These are phyloP conservation scores for Cacajao melanocephalus DNA, from an alignment of 2,797 vertebrate genomes.

Conservation along the genomic window DNA sequence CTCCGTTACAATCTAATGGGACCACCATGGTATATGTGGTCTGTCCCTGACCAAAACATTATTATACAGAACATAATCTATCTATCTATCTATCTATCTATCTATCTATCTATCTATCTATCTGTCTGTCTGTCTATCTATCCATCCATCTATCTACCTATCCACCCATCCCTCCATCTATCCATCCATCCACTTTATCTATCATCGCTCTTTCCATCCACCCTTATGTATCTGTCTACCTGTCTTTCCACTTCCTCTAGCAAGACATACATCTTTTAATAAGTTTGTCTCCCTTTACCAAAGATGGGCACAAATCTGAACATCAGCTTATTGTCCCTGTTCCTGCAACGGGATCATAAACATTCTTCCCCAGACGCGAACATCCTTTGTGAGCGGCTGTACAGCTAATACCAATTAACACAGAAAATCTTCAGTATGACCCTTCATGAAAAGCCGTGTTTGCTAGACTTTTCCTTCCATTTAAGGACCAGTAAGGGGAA, in stretches of 20 bases:
- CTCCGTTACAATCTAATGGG: background rate
- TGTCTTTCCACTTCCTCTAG: no score
- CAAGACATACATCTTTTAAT: background rate
- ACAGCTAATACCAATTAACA: background rate
- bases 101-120: background rate
- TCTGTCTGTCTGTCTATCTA: no score
- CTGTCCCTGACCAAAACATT: background rate
- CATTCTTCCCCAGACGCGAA: background rate
- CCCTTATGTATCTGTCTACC: background rate
- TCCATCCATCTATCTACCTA: fast-evolving
- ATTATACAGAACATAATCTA: background rate
- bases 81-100: background rate
- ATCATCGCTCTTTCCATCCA: no score
- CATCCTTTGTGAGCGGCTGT: background rate
- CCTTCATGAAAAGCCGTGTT: background rate
- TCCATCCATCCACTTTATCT: no score
- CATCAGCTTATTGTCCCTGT: background rate
- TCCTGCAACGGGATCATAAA: background rate
- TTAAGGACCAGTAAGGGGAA: background rate
- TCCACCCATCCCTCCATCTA: background rate
- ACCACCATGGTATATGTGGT: background rate
- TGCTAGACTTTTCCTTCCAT: background rate
- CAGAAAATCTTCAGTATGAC: background rate
- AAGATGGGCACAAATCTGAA: background rate
- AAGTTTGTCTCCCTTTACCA: background rate